Evolutionary conservation across 2,113 vertebrate species (phyloP).

Genomic region (Pipa parva): DNA sequence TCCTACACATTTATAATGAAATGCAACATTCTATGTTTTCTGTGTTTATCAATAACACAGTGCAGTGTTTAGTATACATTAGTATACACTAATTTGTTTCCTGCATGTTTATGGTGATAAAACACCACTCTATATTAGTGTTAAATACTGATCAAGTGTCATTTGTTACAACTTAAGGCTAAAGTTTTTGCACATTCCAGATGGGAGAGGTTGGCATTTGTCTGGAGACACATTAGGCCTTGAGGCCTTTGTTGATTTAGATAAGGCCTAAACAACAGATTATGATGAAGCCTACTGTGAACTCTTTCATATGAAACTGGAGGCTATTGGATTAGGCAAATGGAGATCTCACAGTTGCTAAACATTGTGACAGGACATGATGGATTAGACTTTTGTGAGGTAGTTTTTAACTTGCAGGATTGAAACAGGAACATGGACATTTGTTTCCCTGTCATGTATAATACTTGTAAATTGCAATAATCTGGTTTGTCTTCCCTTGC

Average conservation of each 20-base stretch:
- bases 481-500: constrained; percentile 70
- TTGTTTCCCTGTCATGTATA: constrained; percentile 60
- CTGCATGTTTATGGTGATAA: constrained; percentile 40
- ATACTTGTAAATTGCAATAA: constrained; percentile 71
- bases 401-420: constrained; percentile 58
- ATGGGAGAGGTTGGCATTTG: constrained; percentile 41
- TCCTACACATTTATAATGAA: background rate
- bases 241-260: constrained; percentile 74
- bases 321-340: constrained; percentile 78
- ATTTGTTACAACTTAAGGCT: constrained; percentile 42
- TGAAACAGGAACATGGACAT: constrained; percentile 42
- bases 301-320: constrained; percentile 63
- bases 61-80: constrained; percentile 4
- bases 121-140: constrained; percentile 31
- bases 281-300: constrained; percentile 56
- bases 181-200: constrained; percentile 42
- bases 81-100: constrained; percentile 31
- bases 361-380: constrained; percentile 68
- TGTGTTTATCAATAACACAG: constrained; percentile 19
- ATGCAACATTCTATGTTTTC: background rate
- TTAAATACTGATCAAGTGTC: constrained; percentile 15
- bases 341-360: constrained; percentile 58
- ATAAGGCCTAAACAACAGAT: constrained; percentile 70
- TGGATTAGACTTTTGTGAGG: constrained; percentile 68
- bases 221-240: constrained; percentile 50